These are phyloP conservation scores for Murina feae DNA, from an alignment of 2,113 vertebrate genomes.

Conservation along the genomic window DNA sequence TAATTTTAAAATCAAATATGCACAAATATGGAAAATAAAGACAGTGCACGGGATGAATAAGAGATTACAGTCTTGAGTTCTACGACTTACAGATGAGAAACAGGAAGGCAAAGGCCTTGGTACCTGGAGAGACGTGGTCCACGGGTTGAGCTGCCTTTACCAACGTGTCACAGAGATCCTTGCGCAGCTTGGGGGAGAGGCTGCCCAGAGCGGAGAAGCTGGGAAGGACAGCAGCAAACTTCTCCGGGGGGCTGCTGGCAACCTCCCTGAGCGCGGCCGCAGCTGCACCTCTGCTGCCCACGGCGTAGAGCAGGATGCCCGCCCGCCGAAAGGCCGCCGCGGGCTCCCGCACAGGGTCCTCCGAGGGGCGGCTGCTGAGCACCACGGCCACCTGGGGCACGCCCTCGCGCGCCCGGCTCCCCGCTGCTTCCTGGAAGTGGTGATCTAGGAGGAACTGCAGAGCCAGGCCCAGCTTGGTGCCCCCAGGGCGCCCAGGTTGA, in stretches of 20 bases:
- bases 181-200: constrained; percentile 73
- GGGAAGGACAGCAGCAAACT: constrained; percentile 78
- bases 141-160: constrained; percentile 70
- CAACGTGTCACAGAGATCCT: constrained; percentile 81
- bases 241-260: constrained; percentile 73
- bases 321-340: constrained; percentile 32
- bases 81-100: not conserved
- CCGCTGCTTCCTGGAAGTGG: constrained; percentile 62
- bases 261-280: constrained; percentile 79
- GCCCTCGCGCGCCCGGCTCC: constrained; percentile 55
- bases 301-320: constrained; percentile 66
- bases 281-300: constrained; percentile 60
- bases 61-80: not conserved
- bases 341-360: constrained; percentile 54
- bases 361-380: constrained; percentile 59
- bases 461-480: constrained; percentile 56
- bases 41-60: not conserved
- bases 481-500: constrained; percentile 51
- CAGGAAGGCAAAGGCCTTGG: not conserved
- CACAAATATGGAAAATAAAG: not conserved
- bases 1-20: not conserved
- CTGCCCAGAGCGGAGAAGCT: constrained; percentile 69
- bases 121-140: constrained; percentile 68
- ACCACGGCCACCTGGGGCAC: constrained; percentile 70
- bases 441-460: constrained; percentile 71